Evolutionary conservation across 2,113 vertebrate genomes (phyloP).

Genomic region (Lagopus muta): DNA sequence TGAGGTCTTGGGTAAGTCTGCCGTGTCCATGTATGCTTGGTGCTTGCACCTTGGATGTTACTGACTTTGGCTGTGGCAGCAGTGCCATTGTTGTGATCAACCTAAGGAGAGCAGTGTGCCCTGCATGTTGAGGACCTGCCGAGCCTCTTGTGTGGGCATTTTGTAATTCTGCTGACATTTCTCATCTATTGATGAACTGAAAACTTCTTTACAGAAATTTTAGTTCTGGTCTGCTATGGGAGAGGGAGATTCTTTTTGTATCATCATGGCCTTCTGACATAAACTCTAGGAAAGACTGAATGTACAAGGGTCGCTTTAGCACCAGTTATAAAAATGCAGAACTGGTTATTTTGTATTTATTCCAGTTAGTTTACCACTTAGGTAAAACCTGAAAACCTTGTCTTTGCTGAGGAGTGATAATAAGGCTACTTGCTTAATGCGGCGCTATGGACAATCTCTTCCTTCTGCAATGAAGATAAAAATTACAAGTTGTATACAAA

Average conservation of each 20-base stretch:
- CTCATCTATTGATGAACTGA: background rate
- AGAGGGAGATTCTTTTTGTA: background rate
- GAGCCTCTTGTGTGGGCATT: background rate
- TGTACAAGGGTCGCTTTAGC: background rate
- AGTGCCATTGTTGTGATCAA: background rate
- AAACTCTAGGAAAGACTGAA: background rate
- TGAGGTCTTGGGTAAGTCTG: background rate
- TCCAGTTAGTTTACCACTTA: background rate
- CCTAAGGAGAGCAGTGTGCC: background rate
- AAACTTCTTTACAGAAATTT: background rate
- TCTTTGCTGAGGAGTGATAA: background rate
- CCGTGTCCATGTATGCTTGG: fast-evolving
- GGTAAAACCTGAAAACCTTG: background rate
- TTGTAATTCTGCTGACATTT: background rate
- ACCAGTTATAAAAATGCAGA: background rate
- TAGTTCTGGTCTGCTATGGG: background rate
- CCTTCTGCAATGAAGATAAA: background rate
- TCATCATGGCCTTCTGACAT: background rate
- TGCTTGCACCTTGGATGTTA: background rate
- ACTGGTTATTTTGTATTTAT: background rate
- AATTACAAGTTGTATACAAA: background rate
- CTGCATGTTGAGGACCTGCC: fast-evolving
- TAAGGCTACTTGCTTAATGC: background rate
- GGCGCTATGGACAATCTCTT: background rate
- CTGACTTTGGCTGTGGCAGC: background rate